phyloP scores from a whole-genome alignment of 2,113 vertebrate genomes.

The Chinchilla lanigera region DNA sequence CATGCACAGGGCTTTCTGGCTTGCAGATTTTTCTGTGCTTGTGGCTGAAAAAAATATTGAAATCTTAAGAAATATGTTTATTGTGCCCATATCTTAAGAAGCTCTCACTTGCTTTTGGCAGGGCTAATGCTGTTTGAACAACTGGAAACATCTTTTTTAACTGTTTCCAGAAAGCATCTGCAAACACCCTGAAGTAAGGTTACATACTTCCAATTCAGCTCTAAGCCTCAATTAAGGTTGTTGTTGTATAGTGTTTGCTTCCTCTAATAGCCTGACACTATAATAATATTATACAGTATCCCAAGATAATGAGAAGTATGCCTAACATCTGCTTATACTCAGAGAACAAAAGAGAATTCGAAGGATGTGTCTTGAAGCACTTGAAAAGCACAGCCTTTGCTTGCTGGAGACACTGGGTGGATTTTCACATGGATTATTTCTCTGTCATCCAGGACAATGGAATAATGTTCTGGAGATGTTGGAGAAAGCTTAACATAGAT shows the following conservation, averaged over 20 bases:
- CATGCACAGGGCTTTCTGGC: conserved; percentile 80
- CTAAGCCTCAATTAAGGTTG: conserved; percentile 75
- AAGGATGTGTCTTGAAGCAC: conserved; percentile 51
- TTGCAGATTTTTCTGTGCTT: conserved; percentile 76
- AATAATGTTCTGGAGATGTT: neutral
- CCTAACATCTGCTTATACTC: conserved; percentile 79
- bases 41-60: conserved; percentile 74
- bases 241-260: conserved; percentile 69
- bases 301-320: conserved; percentile 75
- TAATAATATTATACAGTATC: conserved; percentile 79
- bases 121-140: conserved; percentile 69
- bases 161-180: conserved; percentile 79
- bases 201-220: conserved; percentile 70
- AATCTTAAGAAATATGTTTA: conserved; percentile 82
- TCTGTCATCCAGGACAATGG: neutral
- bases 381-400: conserved; percentile 35
- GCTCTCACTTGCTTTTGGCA: conserved; percentile 86
- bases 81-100: conserved; percentile 81
- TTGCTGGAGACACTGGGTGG: conserved; percentile 3
- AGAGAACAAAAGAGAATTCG: conserved; percentile 74
- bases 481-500: neutral
- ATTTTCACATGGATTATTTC: conserved; percentile 24
- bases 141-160: conserved; percentile 86
- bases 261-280: conserved; percentile 72
- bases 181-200: conserved; percentile 77